Evolutionary conservation across 1,140 invertebrate species (phyloP).

Genomic region (Halotydeus destructor): DNA sequence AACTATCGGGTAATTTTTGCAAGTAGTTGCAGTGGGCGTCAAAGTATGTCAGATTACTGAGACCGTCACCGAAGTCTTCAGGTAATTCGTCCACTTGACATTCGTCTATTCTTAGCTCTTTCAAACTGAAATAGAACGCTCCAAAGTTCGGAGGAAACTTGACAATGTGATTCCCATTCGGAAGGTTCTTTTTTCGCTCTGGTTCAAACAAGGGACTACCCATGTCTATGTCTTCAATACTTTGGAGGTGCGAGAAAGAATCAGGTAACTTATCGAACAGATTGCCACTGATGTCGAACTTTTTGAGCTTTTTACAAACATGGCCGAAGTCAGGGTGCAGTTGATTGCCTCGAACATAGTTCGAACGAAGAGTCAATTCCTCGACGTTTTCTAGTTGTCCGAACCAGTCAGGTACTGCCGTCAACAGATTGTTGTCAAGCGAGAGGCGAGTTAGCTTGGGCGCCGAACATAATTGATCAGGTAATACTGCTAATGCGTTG

Average conservation of each 20-base stretch:
- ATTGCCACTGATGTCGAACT: no score
- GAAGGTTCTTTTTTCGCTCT: neutral
- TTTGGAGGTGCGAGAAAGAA: no score
- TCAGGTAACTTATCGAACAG: no score
- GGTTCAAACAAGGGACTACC: neutral
- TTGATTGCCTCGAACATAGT: neutral
- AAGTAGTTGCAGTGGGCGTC: neutral
- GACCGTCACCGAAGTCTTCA: neutral
- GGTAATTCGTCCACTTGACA: neutral
- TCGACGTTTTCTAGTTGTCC: neutral
- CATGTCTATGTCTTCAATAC: neutral
- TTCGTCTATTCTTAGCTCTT: neutral
- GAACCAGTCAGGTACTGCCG: neutral
- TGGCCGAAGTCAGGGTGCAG: neutral
- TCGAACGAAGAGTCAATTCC: neutral
- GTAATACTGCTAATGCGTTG: neutral
- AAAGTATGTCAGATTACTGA: neutral
- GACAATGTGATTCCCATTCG: neutral
- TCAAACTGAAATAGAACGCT: neutral
- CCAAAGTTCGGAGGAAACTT: neutral
- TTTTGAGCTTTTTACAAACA: no score
- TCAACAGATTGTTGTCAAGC: neutral
- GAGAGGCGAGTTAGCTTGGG: neutral
- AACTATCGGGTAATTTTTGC: neutral
- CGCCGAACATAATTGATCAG: neutral